phyloP scores from a whole-genome alignment of 2,888 invertebrate species.

The Thalpophila matura region DNA sequence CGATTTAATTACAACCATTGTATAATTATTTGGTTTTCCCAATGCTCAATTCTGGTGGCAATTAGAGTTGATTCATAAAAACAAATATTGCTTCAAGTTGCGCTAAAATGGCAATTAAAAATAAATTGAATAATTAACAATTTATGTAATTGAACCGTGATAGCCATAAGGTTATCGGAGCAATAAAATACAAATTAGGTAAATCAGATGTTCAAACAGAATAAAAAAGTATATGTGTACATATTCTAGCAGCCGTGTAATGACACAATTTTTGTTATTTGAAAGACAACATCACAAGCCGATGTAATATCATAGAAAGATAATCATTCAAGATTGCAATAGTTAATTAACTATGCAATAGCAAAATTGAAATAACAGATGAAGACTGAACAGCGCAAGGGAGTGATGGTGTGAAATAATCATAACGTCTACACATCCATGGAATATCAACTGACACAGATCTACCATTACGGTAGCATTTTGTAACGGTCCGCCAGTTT shows the following conservation, averaged over 20 bases:
- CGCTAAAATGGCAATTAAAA: constrained; percentile 48
- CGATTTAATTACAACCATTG: constrained; percentile 30
- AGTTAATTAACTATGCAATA: constrained; percentile 46
- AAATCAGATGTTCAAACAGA: constrained; percentile 14
- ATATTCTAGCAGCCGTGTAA: constrained; percentile 18
- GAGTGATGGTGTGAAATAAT: constrained; percentile 54
- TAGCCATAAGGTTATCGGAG: constrained; percentile 45
- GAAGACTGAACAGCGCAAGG: constrained; percentile 45
- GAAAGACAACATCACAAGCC: neutral
- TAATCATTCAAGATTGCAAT: constrained; percentile 32
- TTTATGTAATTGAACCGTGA: constrained; percentile 44
- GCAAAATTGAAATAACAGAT: constrained; percentile 36
- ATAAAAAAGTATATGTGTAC: constrained; percentile 15
- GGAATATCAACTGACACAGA: constrained; percentile 46
- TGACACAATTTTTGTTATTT: constrained; percentile 5
- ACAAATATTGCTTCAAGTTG: constrained; percentile 53
- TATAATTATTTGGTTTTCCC: constrained; percentile 16
- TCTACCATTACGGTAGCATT: constrained; percentile 67
- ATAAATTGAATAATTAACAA: constrained; percentile 49
- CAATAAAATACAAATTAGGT: constrained; percentile 52
- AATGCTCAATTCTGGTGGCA: constrained; percentile 55
- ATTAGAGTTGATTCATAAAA: constrained; percentile 55
- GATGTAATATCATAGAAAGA: constrained; percentile 24
- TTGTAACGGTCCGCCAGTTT: constrained; percentile 69
- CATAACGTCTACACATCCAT: constrained; percentile 43